phyloP scores from a whole-genome alignment of 1,140 invertebrate genomes.

The Akabosia matsudoensis region DNA sequence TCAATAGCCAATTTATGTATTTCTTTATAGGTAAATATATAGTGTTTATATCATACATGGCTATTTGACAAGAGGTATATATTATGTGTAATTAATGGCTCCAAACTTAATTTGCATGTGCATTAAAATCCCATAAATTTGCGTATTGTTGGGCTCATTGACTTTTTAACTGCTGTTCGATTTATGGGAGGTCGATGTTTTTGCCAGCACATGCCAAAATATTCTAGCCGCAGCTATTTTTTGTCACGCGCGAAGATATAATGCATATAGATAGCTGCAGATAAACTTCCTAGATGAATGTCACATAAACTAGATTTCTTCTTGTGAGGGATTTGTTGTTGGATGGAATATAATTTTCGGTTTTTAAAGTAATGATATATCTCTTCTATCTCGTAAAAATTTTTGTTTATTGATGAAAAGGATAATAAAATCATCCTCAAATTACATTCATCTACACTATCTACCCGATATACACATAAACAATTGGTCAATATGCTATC shows the following conservation, averaged over 20 bases:
- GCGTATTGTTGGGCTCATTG: neutral
- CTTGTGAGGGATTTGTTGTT: neutral
- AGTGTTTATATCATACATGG: too few relatives aligned
- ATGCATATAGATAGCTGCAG: too few relatives aligned
- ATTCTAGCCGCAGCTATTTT: too few relatives aligned
- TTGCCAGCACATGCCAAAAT: too few relatives aligned
- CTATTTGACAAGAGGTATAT: conserved; percentile 10
- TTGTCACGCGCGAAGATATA: too few relatives aligned
- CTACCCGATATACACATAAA: too few relatives aligned
- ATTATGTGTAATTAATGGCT: conserved; percentile 34
- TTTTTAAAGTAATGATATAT: neutral
- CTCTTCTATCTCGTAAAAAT: neutral
- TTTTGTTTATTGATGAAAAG: neutral
- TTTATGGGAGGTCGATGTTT: neutral
- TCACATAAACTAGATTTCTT: neutral
- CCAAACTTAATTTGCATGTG: conserved; percentile 37
- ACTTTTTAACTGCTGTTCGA: conserved; percentile 1
- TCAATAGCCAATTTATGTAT: too few relatives aligned
- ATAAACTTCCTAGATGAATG: too few relatives aligned
- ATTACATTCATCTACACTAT: neutral
- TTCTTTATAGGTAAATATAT: too few relatives aligned
- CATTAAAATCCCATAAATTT: conserved; percentile 37
- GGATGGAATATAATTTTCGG: neutral
- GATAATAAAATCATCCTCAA: neutral
- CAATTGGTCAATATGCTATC: too few relatives aligned